Conservation (phyloP, 2,797 vertebrate genomes). For the Fundulus diaphanus region DNA sequence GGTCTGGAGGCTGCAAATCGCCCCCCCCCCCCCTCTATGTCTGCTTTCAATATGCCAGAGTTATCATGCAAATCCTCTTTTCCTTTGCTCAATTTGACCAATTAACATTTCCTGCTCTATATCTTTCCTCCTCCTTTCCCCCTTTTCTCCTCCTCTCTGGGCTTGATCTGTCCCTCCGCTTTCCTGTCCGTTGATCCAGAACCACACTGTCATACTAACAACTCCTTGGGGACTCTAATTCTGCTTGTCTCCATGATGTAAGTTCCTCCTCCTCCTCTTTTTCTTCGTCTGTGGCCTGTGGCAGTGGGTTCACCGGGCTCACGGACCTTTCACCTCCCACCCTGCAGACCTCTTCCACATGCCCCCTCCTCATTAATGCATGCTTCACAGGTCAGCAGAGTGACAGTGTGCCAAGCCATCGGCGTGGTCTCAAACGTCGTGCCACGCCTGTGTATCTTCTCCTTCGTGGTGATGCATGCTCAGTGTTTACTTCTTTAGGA, state of each 20-base stretch:
- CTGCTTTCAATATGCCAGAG: slow-evolving; percentile 38
- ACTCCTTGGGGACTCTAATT: slow-evolving; percentile 99
- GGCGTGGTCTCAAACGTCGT: slow-evolving; percentile 55
- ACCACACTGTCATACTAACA: slow-evolving; percentile 99
- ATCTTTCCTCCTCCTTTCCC: slow-evolving; percentile 48
- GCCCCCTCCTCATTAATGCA: slow-evolving; percentile 66
- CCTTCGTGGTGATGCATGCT: slow-evolving; percentile 67
- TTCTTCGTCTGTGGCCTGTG: slow-evolving; percentile 74
- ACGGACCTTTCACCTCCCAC: slow-evolving; percentile 63
- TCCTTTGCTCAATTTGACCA: slow-evolving; percentile 44
- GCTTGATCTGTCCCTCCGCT: slow-evolving; percentile 74
- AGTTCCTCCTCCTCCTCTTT: slow-evolving; percentile 83
- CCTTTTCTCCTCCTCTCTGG: slow-evolving; percentile 50
- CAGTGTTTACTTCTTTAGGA: slow-evolving; percentile 58
- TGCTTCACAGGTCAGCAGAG: slow-evolving; percentile 75
- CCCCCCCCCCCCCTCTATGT: slow-evolving; percentile 25
- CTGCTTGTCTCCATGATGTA: slow-evolving; percentile 95
- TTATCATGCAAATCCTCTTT: slow-evolving; percentile 50
- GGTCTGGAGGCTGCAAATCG: slow-evolving; percentile 34
- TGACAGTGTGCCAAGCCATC: slow-evolving; percentile 67
- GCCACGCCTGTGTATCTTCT: slow-evolving; percentile 51
- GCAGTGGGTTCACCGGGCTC: slow-evolving; percentile 63
- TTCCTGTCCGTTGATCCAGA: slow-evolving; percentile 87
- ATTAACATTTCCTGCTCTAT: slow-evolving; percentile 70
- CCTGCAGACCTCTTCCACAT: slow-evolving; percentile 49